Evolutionary conservation across 53 echinoderm and acorn worm genomes (phyloP), one percentile per base, ranked within the genome.

Genomic region (Stichopus horrens): DNA sequence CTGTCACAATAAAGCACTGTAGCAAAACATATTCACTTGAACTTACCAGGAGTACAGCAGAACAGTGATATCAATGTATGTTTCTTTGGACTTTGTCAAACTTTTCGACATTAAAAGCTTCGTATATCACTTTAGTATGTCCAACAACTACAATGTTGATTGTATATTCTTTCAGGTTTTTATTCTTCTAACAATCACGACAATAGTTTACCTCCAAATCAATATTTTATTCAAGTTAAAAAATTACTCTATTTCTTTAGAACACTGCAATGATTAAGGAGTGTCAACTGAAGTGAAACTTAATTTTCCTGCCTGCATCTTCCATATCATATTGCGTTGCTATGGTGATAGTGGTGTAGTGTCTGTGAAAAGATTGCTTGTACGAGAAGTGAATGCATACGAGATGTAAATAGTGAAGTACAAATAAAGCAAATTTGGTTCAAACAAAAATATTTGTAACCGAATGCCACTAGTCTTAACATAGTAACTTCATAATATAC

Each of bases 261-360:
- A 20, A 56, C 81, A 58, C 58, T 21, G 55, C 21, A 81, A n/a
- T 56, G n/a, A 81, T 81, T 81, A 81, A 56, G 23, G 23, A 57
- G 81, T 81, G 81, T 81, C n/a, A 81, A 81, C 21, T 81, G 81
- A 21, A 21, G 81, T 58, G 56, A 81, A 81, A 81, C 57, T 81
- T 81, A 81, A 81, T 81, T 81, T 81, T 21, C 23, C 81, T 56
- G 57, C 10, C 57, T 81, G 81, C 21, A n/a, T 57, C 56, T 22
- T 21, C 3, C 81, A 20, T 81, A 81, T 57, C 81, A 81, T 57
- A 57, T 58, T 21, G 10, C 81, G 81, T 81, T 58, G 19, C 81
- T 58, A 56, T 21, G 81, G 57, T 9, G 56, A 81, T 57, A 21
- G 51, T 8, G 21, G 20, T 81, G 81, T 9, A 18, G 18, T 56